Conservation (phyloP, 2,113 vertebrate genomes). For the Aix galericulata region DNA sequence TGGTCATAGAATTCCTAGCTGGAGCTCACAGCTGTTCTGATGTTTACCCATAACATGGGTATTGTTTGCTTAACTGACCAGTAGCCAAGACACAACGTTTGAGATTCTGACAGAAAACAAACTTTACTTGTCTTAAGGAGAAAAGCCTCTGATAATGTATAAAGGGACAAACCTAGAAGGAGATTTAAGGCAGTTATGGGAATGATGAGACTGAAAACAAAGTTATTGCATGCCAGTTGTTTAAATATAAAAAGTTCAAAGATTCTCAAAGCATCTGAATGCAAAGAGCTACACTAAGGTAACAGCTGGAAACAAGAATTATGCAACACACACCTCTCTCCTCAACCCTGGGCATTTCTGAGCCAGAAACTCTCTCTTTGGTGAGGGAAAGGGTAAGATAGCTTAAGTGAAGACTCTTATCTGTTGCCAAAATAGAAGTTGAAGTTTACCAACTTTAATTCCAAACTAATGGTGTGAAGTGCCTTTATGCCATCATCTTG, state of each 20-base stretch:
- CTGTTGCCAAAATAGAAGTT: not conserved
- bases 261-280: not conserved
- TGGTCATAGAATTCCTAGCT: not conserved
- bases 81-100: not conserved
- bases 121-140: not conserved
- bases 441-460: not conserved
- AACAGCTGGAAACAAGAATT: not conserved
- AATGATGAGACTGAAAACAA: not conserved
- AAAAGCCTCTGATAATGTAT: not conserved
- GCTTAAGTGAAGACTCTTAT: not conserved
- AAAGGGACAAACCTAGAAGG: not conserved
- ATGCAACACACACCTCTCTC: not conserved
- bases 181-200: not conserved
- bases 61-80: not conserved
- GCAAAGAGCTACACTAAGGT: not conserved
- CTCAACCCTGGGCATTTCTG: not conserved
- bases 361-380: not conserved
- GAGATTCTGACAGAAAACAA: not conserved
- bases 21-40: not conserved
- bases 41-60: not conserved
- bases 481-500: not conserved
- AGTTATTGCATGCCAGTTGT: fast-evolving
- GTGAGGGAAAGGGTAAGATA: not conserved
- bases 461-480: not conserved
- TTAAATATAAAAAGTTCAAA: not conserved